Evolutionary conservation across 2,888 invertebrate genomes (phyloP).

Genomic region (Tholera decimalis): DNA sequence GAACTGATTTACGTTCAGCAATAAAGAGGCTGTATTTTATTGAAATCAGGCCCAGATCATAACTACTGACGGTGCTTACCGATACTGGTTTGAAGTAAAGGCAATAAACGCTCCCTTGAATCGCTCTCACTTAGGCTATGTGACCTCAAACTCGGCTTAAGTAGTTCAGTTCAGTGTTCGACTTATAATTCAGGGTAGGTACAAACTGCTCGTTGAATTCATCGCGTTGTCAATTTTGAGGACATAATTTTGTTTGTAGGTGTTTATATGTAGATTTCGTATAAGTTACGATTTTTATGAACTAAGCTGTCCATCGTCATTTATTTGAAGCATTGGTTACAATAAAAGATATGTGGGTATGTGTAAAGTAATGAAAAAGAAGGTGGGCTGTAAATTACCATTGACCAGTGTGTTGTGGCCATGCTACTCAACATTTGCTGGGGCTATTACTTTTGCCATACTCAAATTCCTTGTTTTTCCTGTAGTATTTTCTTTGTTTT

Average conservation of each 20-base stretch:
- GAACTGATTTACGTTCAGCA: conserved; percentile 51
- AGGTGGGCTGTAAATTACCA: too few relatives aligned
- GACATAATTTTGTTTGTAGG: neutral
- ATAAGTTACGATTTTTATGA: too few relatives aligned
- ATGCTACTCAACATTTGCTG: too few relatives aligned
- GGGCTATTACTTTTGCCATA: too few relatives aligned
- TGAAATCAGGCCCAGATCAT: conserved; percentile 40
- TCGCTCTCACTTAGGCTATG: conserved; percentile 27
- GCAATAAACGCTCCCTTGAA: conserved; percentile 46
- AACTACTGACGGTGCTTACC: conserved; percentile 35
- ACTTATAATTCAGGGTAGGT: conserved; percentile 12
- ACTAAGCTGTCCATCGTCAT: too few relatives aligned
- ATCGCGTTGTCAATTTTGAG: conserved; percentile 18
- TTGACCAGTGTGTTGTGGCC: too few relatives aligned
- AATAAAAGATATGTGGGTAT: too few relatives aligned
- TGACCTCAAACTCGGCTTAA: conserved; percentile 34
- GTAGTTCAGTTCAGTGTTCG: conserved; percentile 31
- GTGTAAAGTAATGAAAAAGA: too few relatives aligned
- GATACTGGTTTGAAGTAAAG: conserved; percentile 25
- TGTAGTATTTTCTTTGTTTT: too few relatives aligned
- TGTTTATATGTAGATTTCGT: too few relatives aligned
- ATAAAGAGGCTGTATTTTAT: conserved; percentile 45
- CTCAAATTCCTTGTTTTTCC: too few relatives aligned
- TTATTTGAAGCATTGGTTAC: too few relatives aligned
- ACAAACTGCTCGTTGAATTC: conserved; percentile 17